These are phyloP conservation scores for Mus minutoides DNA, from an alignment of 2,797 vertebrate species.

Conservation along the genomic window DNA sequence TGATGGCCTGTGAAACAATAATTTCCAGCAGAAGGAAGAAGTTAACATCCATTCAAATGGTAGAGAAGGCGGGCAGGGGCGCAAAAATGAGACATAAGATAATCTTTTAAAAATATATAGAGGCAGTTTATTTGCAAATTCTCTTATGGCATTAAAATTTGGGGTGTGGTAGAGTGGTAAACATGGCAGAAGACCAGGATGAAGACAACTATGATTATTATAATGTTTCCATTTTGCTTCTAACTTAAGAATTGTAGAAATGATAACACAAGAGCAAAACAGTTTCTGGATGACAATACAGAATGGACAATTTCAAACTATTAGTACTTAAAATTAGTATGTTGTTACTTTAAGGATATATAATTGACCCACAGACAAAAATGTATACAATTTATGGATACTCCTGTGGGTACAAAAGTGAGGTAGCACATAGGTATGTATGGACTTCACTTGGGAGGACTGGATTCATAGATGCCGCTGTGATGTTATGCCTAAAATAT, in stretches of 20 bases:
- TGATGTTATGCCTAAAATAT: neutral
- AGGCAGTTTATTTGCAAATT: neutral
- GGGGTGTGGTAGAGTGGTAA: neutral
- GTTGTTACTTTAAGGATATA: neutral
- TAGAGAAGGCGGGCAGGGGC: neutral
- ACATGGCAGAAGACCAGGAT: neutral
- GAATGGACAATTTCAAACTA: neutral
- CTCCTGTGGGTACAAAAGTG: neutral
- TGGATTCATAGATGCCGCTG: neutral
- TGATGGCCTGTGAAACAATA: neutral
- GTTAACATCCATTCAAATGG: neutral
- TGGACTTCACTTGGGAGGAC: neutral
- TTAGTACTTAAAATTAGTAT: neutral
- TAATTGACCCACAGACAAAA: neutral
- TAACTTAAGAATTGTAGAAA: neutral
- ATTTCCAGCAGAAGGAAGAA: neutral
- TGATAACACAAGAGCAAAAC: neutral
- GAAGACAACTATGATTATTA: neutral
- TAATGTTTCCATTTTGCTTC: conserved; percentile 21
- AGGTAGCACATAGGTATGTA: neutral
- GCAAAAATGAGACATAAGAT: neutral
- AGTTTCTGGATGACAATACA: neutral
- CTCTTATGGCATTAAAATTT: neutral
- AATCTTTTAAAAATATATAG: neutral
- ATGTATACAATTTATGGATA: neutral